Evolutionary conservation across 2,888 invertebrate species (phyloP).

Genomic region (Platycheirus rosarum): DNA sequence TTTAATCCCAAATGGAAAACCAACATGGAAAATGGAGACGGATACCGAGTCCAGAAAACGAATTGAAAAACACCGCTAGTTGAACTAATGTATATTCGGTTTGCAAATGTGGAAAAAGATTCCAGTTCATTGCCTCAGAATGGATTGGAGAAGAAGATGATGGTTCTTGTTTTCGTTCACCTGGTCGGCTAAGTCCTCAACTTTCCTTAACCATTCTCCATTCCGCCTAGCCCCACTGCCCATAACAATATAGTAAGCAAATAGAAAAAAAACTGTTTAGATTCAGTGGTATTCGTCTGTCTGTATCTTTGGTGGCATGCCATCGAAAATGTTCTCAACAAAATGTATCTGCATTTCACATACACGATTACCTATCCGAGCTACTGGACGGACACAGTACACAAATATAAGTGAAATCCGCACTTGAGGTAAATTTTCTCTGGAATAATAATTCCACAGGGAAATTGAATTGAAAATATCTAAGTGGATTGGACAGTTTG

Average conservation of each 20-base stretch:
- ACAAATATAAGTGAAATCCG: conserved; percentile 52
- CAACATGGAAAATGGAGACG: conserved; percentile 32
- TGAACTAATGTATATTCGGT: conserved; percentile 72
- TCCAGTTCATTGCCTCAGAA: conserved; percentile 72
- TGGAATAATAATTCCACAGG: conserved; percentile 74
- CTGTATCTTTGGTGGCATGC: conserved; percentile 65
- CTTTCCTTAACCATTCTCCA: conserved; percentile 31
- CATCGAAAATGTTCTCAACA: conserved; percentile 61
- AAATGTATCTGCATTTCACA: conserved; percentile 66
- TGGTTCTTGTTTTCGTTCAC: conserved; percentile 69
- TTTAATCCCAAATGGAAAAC: conserved; percentile 72
- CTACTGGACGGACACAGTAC: conserved; percentile 17
- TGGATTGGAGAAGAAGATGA: conserved; percentile 66
- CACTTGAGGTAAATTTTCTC: conserved; percentile 72
- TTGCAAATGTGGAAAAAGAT: conserved; percentile 72
- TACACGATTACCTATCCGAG: conserved; percentile 33
- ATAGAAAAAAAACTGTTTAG: conserved; percentile 33
- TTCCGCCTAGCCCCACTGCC: background rate
- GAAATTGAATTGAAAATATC: conserved; percentile 75
- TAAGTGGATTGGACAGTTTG: conserved; percentile 76
- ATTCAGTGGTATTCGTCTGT: conserved; percentile 52
- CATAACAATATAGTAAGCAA: background rate
- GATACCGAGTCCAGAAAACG: conserved; percentile 50
- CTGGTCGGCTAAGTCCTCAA: conserved; percentile 60
- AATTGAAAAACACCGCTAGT: conserved; percentile 68